These are phyloP conservation scores for Dasyprocta punctata DNA, from an alignment of 2,113 vertebrate genomes.

Conservation along the genomic window DNA sequence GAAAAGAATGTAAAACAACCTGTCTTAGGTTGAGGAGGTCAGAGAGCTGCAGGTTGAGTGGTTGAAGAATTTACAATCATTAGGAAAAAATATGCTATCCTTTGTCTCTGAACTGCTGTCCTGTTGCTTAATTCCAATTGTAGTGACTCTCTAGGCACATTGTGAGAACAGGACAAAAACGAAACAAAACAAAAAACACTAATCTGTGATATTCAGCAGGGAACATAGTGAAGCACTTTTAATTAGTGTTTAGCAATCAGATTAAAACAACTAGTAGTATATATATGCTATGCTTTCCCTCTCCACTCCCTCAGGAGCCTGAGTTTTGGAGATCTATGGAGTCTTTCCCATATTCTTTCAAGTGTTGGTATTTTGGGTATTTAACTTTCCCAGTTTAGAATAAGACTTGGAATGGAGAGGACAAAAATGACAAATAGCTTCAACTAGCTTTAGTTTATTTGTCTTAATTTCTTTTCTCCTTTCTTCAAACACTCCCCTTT, in stretches of 20 bases:
- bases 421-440: background rate
- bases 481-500: background rate
- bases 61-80: background rate
- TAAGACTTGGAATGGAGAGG: background rate
- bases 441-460: background rate
- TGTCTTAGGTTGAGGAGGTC: background rate
- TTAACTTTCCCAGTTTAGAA: slow-evolving; percentile 52
- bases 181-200: background rate
- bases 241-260: background rate
- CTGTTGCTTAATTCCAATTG: background rate
- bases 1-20: background rate
- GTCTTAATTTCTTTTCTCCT: background rate
- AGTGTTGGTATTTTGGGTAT: slow-evolving; percentile 30
- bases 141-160: background rate
- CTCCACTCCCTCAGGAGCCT: background rate
- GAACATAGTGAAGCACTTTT: background rate
- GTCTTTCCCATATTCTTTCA: slow-evolving; percentile 28
- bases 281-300: background rate
- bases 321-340: background rate
- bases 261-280: background rate
- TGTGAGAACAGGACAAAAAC: too few relatives aligned
- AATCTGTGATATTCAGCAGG: background rate
- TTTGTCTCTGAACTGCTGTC: background rate
- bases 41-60: background rate
- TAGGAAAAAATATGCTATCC: background rate